Evolutionary conservation across 2,888 invertebrate species (phyloP).

Genomic region (Epirrhoe alternata): DNA sequence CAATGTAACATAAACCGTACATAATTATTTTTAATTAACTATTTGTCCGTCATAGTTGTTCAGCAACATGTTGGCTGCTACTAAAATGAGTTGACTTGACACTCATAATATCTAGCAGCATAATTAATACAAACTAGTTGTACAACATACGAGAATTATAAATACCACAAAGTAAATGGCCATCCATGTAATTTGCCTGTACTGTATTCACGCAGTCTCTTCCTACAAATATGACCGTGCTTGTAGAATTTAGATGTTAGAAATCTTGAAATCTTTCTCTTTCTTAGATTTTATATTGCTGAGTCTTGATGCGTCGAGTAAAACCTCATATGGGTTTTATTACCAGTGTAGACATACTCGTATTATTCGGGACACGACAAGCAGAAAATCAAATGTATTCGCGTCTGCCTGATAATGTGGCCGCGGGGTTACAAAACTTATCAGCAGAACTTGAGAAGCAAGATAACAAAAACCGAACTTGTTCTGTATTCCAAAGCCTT

Average conservation of each 20-base stretch:
- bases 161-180: conserved; percentile 32
- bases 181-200: conserved; percentile 15
- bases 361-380: neutral
- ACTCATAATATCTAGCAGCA: conserved; percentile 35
- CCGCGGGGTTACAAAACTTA: conserved; percentile 17
- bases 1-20: conserved; percentile 41
- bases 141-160: conserved; percentile 31
- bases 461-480: conserved; percentile 34
- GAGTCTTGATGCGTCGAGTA: neutral
- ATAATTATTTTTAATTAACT: conserved; percentile 48
- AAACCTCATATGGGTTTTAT: neutral
- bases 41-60: conserved; percentile 38
- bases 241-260: neutral
- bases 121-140: conserved; percentile 39
- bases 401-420: neutral
- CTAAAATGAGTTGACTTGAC: conserved; percentile 40
- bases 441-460: conserved; percentile 25
- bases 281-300: neutral
- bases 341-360: neutral
- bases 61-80: conserved; percentile 31
- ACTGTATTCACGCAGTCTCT: conserved; percentile 1
- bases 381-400: neutral
- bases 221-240: neutral
- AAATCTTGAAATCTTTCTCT: neutral
- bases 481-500: conserved; percentile 44